These are phyloP conservation scores for Nannoperca obscura DNA, from an alignment of 2,797 vertebrate species.

Conservation along the genomic window DNA sequence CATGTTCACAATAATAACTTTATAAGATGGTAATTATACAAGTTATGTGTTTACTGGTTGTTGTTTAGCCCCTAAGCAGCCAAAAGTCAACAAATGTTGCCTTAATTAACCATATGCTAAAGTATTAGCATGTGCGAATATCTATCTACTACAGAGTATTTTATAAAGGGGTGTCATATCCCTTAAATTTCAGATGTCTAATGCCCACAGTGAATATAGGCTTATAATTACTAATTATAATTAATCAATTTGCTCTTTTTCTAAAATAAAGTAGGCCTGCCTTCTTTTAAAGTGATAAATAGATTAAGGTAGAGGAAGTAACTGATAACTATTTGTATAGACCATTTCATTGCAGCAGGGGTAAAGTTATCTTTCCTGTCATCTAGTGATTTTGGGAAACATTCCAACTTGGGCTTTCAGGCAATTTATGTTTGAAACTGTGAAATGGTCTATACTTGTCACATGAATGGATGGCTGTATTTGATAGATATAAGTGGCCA, in stretches of 20 bases:
- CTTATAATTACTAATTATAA: background rate
- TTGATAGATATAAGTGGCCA: background rate
- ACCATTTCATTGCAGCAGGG: background rate
- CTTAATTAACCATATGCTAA: background rate
- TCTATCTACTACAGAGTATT: background rate
- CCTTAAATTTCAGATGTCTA: background rate
- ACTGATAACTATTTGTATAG: background rate
- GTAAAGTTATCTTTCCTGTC: background rate
- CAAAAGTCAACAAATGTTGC: background rate
- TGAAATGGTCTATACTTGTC: background rate
- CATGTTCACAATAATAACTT: background rate
- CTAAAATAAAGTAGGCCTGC: background rate
- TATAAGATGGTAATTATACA: background rate
- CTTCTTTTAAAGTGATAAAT: too few species aligned
- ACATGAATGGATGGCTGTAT: conserved; percentile 7
- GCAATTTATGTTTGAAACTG: background rate
- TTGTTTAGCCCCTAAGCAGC: background rate
- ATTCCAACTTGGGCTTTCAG: background rate
- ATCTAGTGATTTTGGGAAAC: background rate
- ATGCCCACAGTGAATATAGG: background rate
- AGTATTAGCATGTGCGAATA: background rate
- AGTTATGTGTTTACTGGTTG: background rate
- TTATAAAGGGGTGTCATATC: background rate
- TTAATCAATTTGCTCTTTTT: background rate
- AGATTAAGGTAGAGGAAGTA: background rate